Base-by-base conservation (phyloP, 2,113 vertebrate species). In the Leptobrachium ailaonicum region DNA sequence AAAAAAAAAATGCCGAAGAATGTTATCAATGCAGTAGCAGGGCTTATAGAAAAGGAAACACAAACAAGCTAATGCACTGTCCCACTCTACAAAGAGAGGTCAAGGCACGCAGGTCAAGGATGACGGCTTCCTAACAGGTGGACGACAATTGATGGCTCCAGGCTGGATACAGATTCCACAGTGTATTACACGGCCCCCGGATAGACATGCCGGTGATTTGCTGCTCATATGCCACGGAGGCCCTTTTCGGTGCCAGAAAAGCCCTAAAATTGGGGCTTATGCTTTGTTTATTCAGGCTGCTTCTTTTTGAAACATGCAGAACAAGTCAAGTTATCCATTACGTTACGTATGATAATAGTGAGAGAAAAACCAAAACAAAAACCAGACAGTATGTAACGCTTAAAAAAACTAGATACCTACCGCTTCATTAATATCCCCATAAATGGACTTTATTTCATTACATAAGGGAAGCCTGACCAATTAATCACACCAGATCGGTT, bases 11-110 rank as follows among this genome's bases (percentile, higher is more conserved):
- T 83, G 14, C 77, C 12, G 83, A 83, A 60, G 45, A 76, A 75
- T 84, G 82, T 80, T 53, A 82, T 85, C 77, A 88, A 71, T 75
- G 44, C 53, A 54, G 12, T 47, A 14, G 76, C 62, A 71, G 5
- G 14, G 20, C 56, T 66, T 20, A 85, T 77, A 0, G 1, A 73
- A 12, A 66, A 81, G 73, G 81, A 76, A 62, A 41, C 0, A 4
- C 85, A 53, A 71, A 73, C 82, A 84, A 84, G 82, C 64, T 74
- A 78, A 90, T 66, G 12, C 32, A 84, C 2, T 79, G 77, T 10
- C 50, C 87, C 86, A 86, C 75, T 83, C 82, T 71, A 84, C 14
- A 77, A 86, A 82, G 56, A 40, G 58, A 0, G 85, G 77, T 83
- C 9, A 13, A 20, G 71, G 64, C 14, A 20, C 74, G 44, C 64